phyloP scores from a whole-genome alignment of 2,797 vertebrate species.

The Phalloptychus januarius region DNA sequence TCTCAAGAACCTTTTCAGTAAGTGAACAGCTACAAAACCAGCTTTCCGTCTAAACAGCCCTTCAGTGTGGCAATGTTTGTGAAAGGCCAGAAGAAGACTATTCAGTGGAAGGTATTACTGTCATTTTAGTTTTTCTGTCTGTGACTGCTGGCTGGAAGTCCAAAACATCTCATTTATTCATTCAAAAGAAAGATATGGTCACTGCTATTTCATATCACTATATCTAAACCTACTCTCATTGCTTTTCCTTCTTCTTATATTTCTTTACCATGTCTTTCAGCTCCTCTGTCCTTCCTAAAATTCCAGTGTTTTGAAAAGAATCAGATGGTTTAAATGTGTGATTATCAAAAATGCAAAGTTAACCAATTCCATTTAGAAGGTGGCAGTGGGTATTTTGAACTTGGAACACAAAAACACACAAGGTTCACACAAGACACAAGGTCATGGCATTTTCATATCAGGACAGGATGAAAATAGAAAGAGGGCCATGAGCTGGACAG shows the following conservation, averaged over 20 bases:
- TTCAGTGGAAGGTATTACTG: conserved; percentile 36
- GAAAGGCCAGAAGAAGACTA: conserved; percentile 26
- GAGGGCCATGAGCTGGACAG: conserved; percentile 65
- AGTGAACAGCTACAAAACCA: conserved; percentile 1
- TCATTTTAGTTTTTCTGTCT: conserved; percentile 21
- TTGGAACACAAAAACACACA: conserved; percentile 38
- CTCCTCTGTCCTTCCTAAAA: neutral
- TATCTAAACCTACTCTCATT: neutral
- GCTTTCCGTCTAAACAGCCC: conserved; percentile 28
- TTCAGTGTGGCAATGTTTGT: conserved; percentile 14
- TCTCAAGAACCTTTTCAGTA: conserved; percentile 20
- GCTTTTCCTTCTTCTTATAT: neutral
- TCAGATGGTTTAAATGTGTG: conserved; percentile 1
- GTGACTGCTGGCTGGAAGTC: neutral
- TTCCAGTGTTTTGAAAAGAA: conserved; percentile 6
- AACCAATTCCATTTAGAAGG: conserved; percentile 31
- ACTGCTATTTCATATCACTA: neutral
- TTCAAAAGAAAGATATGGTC: neutral
- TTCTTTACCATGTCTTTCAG: neutral
- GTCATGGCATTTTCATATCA: conserved; percentile 68
- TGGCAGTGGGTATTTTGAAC: conserved; percentile 31
- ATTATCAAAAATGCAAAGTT: conserved; percentile 18
- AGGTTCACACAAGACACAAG: conserved; percentile 58
- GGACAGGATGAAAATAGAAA: conserved; percentile 71
- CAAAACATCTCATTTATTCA: conserved; percentile 21